Evolutionary conservation across 2,888 invertebrate species (phyloP), one percentile per base, ranked within the genome.

Genomic region (Pseudococcus viburni): DNA sequence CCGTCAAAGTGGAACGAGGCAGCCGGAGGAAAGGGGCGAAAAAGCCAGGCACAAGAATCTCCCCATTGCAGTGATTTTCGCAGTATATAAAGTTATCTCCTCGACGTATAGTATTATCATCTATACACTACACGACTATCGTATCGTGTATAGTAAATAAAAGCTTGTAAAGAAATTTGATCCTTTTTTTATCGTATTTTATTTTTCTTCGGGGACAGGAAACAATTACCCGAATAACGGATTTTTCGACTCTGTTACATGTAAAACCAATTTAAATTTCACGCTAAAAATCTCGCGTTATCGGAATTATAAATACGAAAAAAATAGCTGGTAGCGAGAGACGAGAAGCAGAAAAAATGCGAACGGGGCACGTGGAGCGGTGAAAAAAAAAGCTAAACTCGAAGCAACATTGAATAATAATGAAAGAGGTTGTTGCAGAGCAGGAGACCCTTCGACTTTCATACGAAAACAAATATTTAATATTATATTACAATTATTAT

Each of bases 401-500:
- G 68, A 68, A 73, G 73, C 73, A 73, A 33, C 73, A 73, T 73
- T 73, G 73, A 73, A 73, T 73, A 73, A 73, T 73, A 73, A 73
- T 73, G 73, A 73, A 73, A 39, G 73, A 73, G 73, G 73, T 73
- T 73, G 73, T 73, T 73, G 73, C 73, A 68, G 26, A 8, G 15
- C 64, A 26, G 68, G 33, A 73, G 73, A 73, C 73, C 73, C 73
- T 73, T 73, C 73, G 73, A 73, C 73, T 73, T 73, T 73, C 73
- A 73, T 73, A 73, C 73, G 33, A 83, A 83, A 83, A 46, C 80
- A 83, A 83, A 83, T 83, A 83, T 83, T 83, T 83, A 83, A 83
- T 83, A 83, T 83, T 83, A 83, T 83, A 83, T 83, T 83, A 83
- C 80, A 83, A 46, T 83, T 83, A 83, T 83, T 83, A 83, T 83